Percentiles rank a stretch among this genome's conserved stretches.
Evolutionary conservation across 2,113 vertebrate genomes (phyloP).

Genomic region (Anoura caudifer): DNA sequence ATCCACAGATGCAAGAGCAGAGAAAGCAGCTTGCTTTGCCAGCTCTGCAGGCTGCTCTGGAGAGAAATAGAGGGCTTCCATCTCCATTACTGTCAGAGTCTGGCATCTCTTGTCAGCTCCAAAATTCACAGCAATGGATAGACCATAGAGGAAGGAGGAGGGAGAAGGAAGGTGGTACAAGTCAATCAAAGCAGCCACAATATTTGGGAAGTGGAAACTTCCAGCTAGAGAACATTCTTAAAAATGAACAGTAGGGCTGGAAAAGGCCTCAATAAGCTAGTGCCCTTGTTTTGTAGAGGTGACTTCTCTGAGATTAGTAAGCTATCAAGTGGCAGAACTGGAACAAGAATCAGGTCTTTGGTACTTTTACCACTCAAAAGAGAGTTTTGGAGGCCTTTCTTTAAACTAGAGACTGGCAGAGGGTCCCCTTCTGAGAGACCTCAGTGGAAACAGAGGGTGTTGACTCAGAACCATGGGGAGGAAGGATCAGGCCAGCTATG

Average conservation of each 20-base stretch:
- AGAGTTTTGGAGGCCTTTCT: not conserved
- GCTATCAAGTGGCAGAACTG: not conserved
- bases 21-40: not conserved
- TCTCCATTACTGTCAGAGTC: conserved; percentile 41
- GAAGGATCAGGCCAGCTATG: fast-evolving
- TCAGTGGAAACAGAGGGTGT: not conserved
- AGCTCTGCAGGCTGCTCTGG: not conserved
- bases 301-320: not conserved
- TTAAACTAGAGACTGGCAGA: not conserved
- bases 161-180: not conserved
- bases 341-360: not conserved
- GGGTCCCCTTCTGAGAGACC: not conserved
- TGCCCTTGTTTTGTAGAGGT: not conserved
- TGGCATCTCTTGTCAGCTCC: not conserved
- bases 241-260: not conserved
- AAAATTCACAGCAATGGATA: not conserved
- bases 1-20: not conserved
- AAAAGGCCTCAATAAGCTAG: not conserved
- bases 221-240: conserved; percentile 1
- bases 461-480: not conserved
- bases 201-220: conserved; percentile 49
- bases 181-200: not conserved
- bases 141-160: not conserved
- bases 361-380: not conserved
- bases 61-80: conserved; percentile 38